Evolutionary conservation across 2,888 invertebrate species (phyloP), one percentile per base, ranked within the genome.

Genomic region (Drosophila maculinotata): DNA sequence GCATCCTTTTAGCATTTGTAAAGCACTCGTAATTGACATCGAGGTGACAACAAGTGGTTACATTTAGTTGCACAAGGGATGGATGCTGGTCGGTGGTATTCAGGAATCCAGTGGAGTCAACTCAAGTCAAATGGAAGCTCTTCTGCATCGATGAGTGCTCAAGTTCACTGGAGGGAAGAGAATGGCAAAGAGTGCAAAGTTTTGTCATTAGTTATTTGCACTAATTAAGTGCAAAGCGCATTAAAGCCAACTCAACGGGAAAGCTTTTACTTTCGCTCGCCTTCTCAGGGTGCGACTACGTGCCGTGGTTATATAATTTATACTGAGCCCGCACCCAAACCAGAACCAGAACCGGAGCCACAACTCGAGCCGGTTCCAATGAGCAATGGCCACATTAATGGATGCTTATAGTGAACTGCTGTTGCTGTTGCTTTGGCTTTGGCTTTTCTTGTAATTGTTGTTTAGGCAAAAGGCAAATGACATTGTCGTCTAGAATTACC

Each of bases 181-280:
- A 20, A 33, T 38, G 47, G 47, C 54, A n/a, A 20, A 3, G 41
- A 76, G 68, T 70, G 57, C 59, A 70, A 85, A 82, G 72, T 54
- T 65, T 70, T 71, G 73, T 71, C 86, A 82, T 82, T 85, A 79
- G 70, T 82, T 82, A 79, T 70, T 76, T 67, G 76, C 63, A 66
- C 70, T 81, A 85, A 81, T 81, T 85, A 85, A 79, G 83, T 79
- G 86, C 59, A 76, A 82, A 76, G 66, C 85, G 48, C 60, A 66
- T 76, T 52, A 74, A 77, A 77, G 66, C 51, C 52, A 52, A 58
- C 45, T 39, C 58, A 41, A 62, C 31, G 47, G 33, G 3, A 31
- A 52, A 47, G 54, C 64, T 54, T 63, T 57, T 51, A 56, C 53
- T 59, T 60, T 66, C 30, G 26, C 17, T 26, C 45, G 48, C n/a